phyloP scores from a whole-genome alignment of 2,797 vertebrate genomes.

The Labroides dimidiatus region DNA sequence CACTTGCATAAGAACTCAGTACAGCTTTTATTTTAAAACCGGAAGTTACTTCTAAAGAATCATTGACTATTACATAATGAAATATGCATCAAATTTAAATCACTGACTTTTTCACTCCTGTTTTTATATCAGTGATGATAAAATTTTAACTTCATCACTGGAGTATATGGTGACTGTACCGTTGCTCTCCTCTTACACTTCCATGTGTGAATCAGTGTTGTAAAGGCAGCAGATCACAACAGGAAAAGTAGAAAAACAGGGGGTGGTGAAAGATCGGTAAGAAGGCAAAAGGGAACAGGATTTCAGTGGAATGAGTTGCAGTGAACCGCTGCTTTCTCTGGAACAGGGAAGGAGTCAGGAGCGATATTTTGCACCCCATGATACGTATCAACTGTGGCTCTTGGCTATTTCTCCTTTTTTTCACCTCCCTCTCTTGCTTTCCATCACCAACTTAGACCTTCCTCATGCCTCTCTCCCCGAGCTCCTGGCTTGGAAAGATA shows the following conservation, averaged over 20 bases:
- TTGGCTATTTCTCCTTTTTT: constrained; percentile 36
- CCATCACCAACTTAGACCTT: constrained; percentile 52
- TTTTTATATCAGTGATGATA: too few relatives aligned
- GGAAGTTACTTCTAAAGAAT: too few relatives aligned
- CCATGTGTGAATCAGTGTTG: constrained; percentile 23
- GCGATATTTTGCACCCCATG: constrained; percentile 52
- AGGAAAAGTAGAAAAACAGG: constrained; percentile 5
- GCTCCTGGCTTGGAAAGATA: constrained; percentile 58
- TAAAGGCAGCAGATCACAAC: constrained; percentile 33
- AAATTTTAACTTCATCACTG: constrained; percentile 26
- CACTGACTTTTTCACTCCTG: too few relatives aligned
- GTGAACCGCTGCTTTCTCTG: constrained; percentile 27
- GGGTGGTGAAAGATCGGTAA: constrained; percentile 1
- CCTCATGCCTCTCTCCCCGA: constrained; percentile 31
- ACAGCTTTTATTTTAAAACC: too few relatives aligned
- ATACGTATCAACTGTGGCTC: constrained; percentile 56
- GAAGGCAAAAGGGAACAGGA: constrained; percentile 20
- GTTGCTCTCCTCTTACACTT: constrained; percentile 28
- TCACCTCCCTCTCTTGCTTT: constrained; percentile 18
- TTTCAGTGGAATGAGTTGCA: constrained; percentile 43
- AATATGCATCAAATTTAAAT: too few relatives aligned
- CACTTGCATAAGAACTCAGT: too few relatives aligned
- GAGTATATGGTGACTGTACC: constrained; percentile 27
- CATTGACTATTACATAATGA: too few relatives aligned
- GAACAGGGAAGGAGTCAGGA: constrained; percentile 35